Base-by-base conservation (phyloP, 1,140 invertebrate species). In the Wasmannia auropunctata region DNA sequence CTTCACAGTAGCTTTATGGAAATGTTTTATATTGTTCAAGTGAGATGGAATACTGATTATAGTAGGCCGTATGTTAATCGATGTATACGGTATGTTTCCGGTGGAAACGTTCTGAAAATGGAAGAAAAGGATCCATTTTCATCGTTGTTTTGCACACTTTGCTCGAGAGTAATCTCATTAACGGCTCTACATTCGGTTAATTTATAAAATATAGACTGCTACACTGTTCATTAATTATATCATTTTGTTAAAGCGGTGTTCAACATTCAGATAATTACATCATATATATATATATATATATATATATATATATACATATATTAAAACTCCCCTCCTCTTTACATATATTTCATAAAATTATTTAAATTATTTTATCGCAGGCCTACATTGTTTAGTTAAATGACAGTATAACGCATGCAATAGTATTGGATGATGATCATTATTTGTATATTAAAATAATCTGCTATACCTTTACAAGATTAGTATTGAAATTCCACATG, bases 381-480 rank as follows among this genome's bases (percentile, higher is more conserved):
- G 67, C 79, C 79, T 83, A 83, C 43, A 58, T 63, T 67, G 34
- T 87, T 85, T 74, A 58, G 75, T 67, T 5, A 67, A 86, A 72
- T 11, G 46, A 70, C 22, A 56, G 14, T 51, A 77, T 65, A 75
- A 79, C 43, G 43, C n/a, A n/a, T n/a, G n/a, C n/a, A n/a, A n/a
- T n/a, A n/a, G 25, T 28, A 69, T 54, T 49, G 43, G 43, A 83
- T 46, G 54, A 37, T 70, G 14, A 56, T 70, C 60, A 40, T 80
- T 86, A 63, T 43, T 79, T 70, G 25, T 67, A 88, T 65, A 67
- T 80, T 79, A 86, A 87, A 81, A 72, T 88, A 90, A 69, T 90
- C 72, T 83, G n/a, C 88, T 91, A n/a, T n/a, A 86, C 70, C 62
- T 90, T 91, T 86, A 69, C 81, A 92, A 40, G 76, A 87, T 92